Evolutionary conservation across 2,113 vertebrate species (phyloP), one percentile per base, ranked within the genome.

Genomic region (Coregonus clupeaformis): DNA sequence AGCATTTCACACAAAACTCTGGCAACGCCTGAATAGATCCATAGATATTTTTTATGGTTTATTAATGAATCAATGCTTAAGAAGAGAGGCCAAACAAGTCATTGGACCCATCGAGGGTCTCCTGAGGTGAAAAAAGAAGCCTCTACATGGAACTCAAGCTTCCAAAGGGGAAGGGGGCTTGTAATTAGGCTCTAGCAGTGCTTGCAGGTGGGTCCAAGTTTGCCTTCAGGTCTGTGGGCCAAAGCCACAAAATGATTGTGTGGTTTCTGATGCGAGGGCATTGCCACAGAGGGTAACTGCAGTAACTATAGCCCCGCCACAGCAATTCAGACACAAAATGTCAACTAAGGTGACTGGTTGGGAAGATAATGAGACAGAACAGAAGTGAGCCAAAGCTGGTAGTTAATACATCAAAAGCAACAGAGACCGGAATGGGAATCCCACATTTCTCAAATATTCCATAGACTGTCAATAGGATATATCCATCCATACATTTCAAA

Each of bases 181-280:
- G 68, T 73, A 82, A 89, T 86, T 83, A 82, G 73, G n/a, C 78
- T 60, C 36, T 55, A 83, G 81, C 80, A 85, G 20, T 77, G 62
- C 47, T 55, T 81, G 78, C 81, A 85, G 85, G 80, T 83, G 84
- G 83, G 77, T 86, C 83, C 85, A 87, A 87, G 83, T 83, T 49
- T 77, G 69, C 67, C 55, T 6, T n/a, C 27, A 5, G 47, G 71
- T 66, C 27, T 0, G 49, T 78, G 45, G 79, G 73, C 78, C 86
- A 85, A 74, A 87, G 62, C 86, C 77, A 67, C 79, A 78, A 62
- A 71, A 81, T 84, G 75, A 83, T 81, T 75, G 68, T 82, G 80
- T 71, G 79, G 76, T 80, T 60, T 75, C 82, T 72, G 29, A 65
- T 72, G 73, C 30, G 64, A 22, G 45, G 32, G 18, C 68, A 24